These are phyloP conservation scores for Petroica traversi DNA, from an alignment of 2,113 vertebrate species.

Conservation along the genomic window DNA sequence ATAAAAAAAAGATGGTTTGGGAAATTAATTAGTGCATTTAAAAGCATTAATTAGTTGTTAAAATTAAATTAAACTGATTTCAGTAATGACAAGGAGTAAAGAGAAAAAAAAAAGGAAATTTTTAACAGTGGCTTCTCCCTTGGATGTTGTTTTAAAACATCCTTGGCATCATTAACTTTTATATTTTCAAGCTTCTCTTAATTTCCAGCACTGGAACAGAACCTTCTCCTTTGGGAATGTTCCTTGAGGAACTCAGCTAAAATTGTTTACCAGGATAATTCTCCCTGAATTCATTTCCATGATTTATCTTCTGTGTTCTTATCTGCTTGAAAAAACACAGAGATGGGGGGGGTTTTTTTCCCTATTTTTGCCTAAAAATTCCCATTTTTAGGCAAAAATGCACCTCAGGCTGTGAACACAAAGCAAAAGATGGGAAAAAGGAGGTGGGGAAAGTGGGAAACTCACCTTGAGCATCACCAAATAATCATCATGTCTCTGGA, in stretches of 20 bases:
- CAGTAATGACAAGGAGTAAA: not conserved
- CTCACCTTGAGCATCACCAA: conserved; percentile 96
- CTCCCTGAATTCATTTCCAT: not conserved
- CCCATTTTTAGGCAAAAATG: not conserved
- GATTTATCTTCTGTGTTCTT: not conserved
- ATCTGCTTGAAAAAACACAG: not conserved
- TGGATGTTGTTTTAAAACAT: not conserved
- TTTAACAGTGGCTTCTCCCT: not conserved
- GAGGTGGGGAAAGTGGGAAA: not conserved
- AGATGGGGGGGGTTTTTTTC: not conserved
- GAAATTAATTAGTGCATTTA: not conserved
- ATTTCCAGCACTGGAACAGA: not conserved
- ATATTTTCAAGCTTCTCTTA: not conserved
- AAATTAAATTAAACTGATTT: not conserved
- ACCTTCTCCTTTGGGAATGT: not conserved
- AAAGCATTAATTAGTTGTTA: not conserved
- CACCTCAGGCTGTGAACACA: not conserved
- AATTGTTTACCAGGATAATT: not conserved
- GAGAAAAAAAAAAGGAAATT: not conserved
- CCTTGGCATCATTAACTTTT: not conserved
- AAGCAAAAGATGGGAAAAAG: not conserved
- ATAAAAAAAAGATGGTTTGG: not conserved
- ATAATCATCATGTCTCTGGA: conserved; percentile 95
- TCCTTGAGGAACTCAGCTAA: not conserved
- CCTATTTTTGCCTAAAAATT: not conserved